Percentiles rank a stretch among this genome's conserved stretches.
Evolutionary conservation across 2,888 invertebrate genomes (phyloP).

Genomic region (Harpalus rufipes): DNA sequence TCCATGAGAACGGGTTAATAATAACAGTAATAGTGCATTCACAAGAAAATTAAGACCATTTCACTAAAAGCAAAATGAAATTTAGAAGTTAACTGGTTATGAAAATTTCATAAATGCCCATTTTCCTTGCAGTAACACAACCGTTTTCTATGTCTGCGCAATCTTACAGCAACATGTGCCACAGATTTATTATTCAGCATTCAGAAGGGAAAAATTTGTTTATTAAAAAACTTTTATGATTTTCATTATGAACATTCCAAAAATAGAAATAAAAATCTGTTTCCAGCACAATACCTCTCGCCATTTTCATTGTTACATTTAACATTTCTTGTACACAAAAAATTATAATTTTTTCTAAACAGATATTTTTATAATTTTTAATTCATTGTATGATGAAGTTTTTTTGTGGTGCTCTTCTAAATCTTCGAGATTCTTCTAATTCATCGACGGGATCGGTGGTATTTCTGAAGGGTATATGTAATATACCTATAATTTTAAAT

Average conservation of each 20-base stretch:
- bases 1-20: slow-evolving; percentile 31
- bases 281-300: too few species aligned
- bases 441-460: too few species aligned
- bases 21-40: slow-evolving; percentile 47
- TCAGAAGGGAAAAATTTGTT: not conserved
- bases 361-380: too few species aligned
- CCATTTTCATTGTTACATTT: too few species aligned
- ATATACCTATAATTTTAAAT: too few species aligned
- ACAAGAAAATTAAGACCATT: slow-evolving; percentile 42
- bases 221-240: not conserved
- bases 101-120: slow-evolving; percentile 51
- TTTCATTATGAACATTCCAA: slow-evolving; percentile 1
- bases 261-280: not conserved
- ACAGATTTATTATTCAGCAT: slow-evolving; percentile 22
- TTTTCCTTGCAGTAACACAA: slow-evolving; percentile 50
- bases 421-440: too few species aligned
- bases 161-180: slow-evolving; percentile 27
- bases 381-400: too few species aligned
- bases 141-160: slow-evolving; percentile 25
- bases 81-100: slow-evolving; percentile 44
- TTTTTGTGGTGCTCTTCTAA: too few species aligned
- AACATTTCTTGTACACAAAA: too few species aligned
- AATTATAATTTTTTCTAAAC: too few species aligned
- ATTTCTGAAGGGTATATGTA: too few species aligned
- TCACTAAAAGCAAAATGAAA: slow-evolving; percentile 46